phyloP scores from a whole-genome alignment of 2,888 invertebrate genomes.

The Operophtera brumata region DNA sequence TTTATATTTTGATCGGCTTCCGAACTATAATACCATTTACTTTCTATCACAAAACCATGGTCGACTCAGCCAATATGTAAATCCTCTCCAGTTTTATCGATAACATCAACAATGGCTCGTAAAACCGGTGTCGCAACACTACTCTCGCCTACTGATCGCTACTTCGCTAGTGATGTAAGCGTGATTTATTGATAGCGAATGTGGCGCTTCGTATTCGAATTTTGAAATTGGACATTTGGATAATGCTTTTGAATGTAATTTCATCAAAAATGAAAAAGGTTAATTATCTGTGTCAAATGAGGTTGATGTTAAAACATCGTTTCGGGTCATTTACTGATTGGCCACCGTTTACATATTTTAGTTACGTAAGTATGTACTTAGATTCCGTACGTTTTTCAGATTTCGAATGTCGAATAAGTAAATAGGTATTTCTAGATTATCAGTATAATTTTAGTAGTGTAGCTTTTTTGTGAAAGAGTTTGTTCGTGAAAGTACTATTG shows the following conservation, averaged over 20 bases:
- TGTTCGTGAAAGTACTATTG: no score
- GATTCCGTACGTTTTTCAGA: no score
- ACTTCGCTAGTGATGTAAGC: constrained; percentile 22
- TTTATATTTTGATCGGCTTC: not conserved
- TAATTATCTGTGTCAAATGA: no score
- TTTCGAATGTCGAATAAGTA: no score
- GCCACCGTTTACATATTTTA: no score
- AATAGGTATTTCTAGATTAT: no score
- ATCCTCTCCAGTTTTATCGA: constrained; percentile 28
- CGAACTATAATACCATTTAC: not conserved
- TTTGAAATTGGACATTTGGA: constrained; percentile 2
- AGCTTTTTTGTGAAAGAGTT: no score
- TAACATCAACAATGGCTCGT: constrained; percentile 25
- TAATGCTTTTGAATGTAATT: not conserved
- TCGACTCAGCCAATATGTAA: constrained; percentile 22
- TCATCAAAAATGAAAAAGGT: no score
- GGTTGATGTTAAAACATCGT: no score
- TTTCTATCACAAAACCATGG: constrained; percentile 7
- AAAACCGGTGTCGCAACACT: constrained; percentile 30
- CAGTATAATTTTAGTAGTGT: no score
- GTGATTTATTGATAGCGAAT: constrained; percentile 13
- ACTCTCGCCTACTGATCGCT: constrained; percentile 13
- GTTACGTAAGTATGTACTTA: no score
- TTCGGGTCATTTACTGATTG: no score
- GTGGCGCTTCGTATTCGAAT: not conserved